Percentiles rank a stretch among this genome's conserved stretches.
Conservation (phyloP, 2,113 vertebrate species). For the Xyliphius kryptos region DNA sequence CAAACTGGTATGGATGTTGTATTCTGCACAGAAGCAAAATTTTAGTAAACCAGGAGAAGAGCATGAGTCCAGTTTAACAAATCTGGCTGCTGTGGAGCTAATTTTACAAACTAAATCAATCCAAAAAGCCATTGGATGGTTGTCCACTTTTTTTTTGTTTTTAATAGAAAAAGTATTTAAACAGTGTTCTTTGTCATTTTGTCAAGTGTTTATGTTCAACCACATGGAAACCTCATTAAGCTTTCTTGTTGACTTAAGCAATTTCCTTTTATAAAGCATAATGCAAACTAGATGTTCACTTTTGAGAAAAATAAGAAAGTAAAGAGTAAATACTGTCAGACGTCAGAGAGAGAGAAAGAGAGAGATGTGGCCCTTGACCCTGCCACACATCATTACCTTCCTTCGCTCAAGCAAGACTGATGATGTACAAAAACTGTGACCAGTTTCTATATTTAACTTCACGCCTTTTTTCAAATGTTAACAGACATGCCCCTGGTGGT, state of each 20-base stretch:
- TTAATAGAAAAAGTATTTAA: too few species aligned
- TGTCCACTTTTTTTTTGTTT: too few species aligned
- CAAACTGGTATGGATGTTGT: too few species aligned
- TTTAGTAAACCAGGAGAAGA: too few species aligned
- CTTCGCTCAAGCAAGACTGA: constrained; percentile 6
- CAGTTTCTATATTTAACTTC: constrained; percentile 19
- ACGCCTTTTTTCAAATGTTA: constrained; percentile 10
- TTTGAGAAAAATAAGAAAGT: neutral
- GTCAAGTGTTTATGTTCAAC: neutral
- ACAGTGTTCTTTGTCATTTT: too few species aligned
- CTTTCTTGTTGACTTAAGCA: neutral
- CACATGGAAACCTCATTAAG: neutral
- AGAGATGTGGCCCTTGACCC: constrained; percentile 14
- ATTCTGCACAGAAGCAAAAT: too few species aligned
- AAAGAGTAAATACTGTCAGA: neutral
- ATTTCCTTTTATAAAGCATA: neutral
- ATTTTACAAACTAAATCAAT: too few species aligned
- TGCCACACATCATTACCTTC: constrained; percentile 8
- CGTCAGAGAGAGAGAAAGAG: too few species aligned
- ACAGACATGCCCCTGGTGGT: constrained; percentile 11
- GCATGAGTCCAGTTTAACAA: too few species aligned
- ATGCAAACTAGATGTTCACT: neutral
- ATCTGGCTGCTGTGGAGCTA: too few species aligned
- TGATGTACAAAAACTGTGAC: constrained; percentile 13
- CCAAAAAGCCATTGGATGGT: too few species aligned